Conservation (phyloP, 2,113 vertebrate species). For the Seriola dumerili region DNA sequence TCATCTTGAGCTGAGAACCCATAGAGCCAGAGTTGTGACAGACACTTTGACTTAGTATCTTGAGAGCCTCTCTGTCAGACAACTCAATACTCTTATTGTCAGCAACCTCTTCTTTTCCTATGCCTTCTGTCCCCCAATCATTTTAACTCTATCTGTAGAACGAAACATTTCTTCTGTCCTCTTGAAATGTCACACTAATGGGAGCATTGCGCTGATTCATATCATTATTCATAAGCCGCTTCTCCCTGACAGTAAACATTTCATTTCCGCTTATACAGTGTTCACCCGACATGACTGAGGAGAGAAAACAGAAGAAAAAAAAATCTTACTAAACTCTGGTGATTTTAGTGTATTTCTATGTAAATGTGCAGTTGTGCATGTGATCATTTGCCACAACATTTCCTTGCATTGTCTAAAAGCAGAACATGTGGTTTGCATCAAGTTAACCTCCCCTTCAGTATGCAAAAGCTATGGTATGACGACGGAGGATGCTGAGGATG, state of each 20-base stretch:
- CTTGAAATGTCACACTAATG: constrained; percentile 42
- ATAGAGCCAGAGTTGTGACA: neutral
- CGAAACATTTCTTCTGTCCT: constrained; percentile 10
- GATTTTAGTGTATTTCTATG: neutral
- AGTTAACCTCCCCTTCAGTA: neutral
- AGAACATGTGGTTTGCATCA: neutral
- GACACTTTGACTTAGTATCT: neutral
- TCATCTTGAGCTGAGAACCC: constrained; percentile 10
- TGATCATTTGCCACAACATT: neutral
- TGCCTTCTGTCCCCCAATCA: neutral
- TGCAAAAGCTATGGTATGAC: neutral
- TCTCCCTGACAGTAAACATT: constrained; percentile 58
- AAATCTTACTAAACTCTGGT: neutral
- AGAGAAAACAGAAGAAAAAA: neutral
- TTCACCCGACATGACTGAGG: constrained; percentile 12
- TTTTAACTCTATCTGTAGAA: constrained; percentile 8
- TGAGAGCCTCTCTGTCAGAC: neutral
- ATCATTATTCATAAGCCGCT: constrained; percentile 43
- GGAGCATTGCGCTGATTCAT: constrained; percentile 45
- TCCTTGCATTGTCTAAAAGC: constrained; percentile 10
- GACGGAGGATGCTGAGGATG: constrained; percentile 12
- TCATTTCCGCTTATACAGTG: constrained; percentile 3
- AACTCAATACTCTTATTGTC: neutral
- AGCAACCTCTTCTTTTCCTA: neutral
- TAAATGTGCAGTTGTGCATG: neutral